A percentile compares a stretch with the other conserved stretches of the same genome.
These are phyloP conservation scores for Syngnathus acus DNA, from an alignment of 2,797 vertebrate species.

Conservation along the genomic window DNA sequence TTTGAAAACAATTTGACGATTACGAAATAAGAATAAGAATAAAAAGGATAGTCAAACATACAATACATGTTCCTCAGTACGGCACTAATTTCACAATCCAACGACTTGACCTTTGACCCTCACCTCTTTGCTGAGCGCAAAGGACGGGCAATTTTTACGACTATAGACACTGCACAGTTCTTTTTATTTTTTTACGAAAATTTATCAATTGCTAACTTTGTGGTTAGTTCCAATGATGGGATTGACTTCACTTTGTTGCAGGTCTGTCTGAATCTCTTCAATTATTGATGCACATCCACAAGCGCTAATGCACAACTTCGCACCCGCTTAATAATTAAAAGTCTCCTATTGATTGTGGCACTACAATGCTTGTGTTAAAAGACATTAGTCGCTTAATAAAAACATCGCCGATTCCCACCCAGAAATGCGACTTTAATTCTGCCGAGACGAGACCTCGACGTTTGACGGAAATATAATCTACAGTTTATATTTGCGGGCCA, in stretches of 20 bases:
- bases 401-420: slow-evolving; percentile 39
- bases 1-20: background rate
- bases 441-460: background rate
- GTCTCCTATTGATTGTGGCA: slow-evolving; percentile 57
- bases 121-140: too few species aligned
- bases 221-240: background rate
- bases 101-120: too few species aligned
- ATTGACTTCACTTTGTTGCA: slow-evolving; percentile 14
- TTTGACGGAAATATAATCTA: background rate
- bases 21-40: too few species aligned
- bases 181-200: too few species aligned
- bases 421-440: slow-evolving; percentile 5
- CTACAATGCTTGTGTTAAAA: slow-evolving; percentile 51
- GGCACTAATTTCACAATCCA: too few species aligned
- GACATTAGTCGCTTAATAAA: slow-evolving; percentile 55
- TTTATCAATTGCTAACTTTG: background rate
- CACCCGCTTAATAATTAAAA: slow-evolving; percentile 64
- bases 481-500: background rate
- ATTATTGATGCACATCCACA: slow-evolving; percentile 23
- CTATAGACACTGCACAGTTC: too few species aligned
- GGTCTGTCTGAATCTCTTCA: background rate
- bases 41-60: too few species aligned
- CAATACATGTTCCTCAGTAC: too few species aligned
- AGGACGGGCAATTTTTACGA: too few species aligned
- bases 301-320: slow-evolving; percentile 49